phyloP scores from a whole-genome alignment of 2,888 invertebrate genomes.

The Stictocephala bisonia region DNA sequence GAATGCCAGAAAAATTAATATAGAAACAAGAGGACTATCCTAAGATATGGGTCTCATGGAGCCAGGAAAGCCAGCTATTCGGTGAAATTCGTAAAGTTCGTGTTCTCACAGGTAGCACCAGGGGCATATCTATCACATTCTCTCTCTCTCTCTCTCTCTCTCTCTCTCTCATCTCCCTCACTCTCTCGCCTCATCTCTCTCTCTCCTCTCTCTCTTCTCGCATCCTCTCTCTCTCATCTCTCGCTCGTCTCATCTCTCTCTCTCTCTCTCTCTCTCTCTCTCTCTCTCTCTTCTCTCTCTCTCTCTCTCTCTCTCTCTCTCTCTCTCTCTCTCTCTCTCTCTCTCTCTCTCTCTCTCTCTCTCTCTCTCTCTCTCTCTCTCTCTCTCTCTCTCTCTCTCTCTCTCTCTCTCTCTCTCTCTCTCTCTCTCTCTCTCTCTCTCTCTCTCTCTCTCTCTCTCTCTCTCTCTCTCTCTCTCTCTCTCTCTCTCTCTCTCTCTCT shows the following conservation, averaged over 20 bases:
- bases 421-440: not conserved
- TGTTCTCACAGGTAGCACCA: too few relatives aligned
- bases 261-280: not conserved
- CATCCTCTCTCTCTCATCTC: not conserved
- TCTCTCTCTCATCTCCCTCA: too few relatives aligned
- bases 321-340: not conserved
- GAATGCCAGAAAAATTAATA: too few relatives aligned
- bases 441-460: not conserved
- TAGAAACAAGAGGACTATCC: too few relatives aligned
- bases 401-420: slow-evolving; percentile 19
- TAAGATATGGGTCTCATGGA: too few relatives aligned
- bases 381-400: slow-evolving; percentile 34
- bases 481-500: too few relatives aligned
- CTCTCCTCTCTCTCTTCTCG: too few relatives aligned
- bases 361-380: slow-evolving; percentile 6
- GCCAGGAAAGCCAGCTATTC: too few relatives aligned
- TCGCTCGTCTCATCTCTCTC: too few relatives aligned
- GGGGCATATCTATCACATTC: not conserved
- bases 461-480: not conserved
- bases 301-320: not conserved
- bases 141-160: slow-evolving; percentile 9
- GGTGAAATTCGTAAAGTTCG: too few relatives aligned
- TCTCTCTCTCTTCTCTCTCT: not conserved
- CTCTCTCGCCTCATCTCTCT: too few relatives aligned
- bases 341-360: slow-evolving; percentile 10